Evolutionary conservation across 2,797 vertebrate species (phyloP).

Genomic region (Clarias platycephalus): DNA sequence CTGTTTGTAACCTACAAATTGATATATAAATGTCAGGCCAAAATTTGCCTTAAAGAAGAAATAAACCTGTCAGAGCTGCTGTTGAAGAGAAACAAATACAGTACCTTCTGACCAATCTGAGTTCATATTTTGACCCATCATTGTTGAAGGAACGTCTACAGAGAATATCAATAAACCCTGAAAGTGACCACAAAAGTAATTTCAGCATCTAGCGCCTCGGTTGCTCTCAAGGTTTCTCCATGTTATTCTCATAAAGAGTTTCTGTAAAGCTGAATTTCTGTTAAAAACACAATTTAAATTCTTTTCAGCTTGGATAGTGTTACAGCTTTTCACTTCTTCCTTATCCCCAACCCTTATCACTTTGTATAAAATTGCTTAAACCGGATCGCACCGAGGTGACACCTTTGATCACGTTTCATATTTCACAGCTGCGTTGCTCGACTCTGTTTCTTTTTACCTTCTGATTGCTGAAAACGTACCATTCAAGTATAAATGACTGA

Average conservation of each 20-base stretch:
- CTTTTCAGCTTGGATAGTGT: background rate
- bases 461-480: background rate
- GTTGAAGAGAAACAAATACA: background rate
- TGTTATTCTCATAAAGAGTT: background rate
- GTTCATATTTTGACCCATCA: background rate
- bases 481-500: background rate
- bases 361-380: background rate
- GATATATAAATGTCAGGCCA: background rate
- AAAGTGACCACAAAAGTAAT: background rate
- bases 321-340: background rate
- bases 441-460: background rate
- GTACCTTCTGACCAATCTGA: background rate
- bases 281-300: background rate
- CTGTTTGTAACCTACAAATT: too few species aligned
- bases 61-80: background rate
- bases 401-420: conserved; percentile 32
- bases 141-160: background rate
- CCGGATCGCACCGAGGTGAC: conserved; percentile 5
- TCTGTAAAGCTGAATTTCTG: background rate
- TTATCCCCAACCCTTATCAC: background rate
- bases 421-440: background rate
- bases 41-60: background rate
- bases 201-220: background rate
- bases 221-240: background rate
- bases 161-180: conserved; percentile 13